phyloP scores from a whole-genome alignment of 2,888 invertebrate species.

The Athalia circularis region DNA sequence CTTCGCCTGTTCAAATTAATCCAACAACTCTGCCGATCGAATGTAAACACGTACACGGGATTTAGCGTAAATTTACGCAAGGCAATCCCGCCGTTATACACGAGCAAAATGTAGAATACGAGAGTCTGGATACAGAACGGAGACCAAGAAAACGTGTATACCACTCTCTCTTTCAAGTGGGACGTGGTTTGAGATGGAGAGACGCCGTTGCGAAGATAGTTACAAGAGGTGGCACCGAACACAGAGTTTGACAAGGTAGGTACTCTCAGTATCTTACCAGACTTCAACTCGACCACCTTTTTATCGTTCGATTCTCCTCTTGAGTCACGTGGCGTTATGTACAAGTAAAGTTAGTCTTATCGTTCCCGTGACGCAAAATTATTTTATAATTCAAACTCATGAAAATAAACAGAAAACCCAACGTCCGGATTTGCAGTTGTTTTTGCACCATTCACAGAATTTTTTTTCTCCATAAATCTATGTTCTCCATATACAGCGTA shows the following conservation, averaged over 20 bases:
- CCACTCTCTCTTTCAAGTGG: conserved; percentile 28
- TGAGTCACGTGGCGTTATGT: conserved; percentile 15
- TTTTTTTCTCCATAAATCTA: no score
- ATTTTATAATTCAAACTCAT: not conserved
- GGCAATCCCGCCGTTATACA: not conserved
- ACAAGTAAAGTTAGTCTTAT: no score
- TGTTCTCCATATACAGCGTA: no score
- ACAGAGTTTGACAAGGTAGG: conserved; percentile 9
- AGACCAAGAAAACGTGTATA: conserved; percentile 22
- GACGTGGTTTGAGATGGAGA: conserved; percentile 19
- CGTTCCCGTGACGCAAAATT: not conserved
- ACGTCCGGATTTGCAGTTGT: no score
- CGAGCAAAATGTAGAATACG: not conserved
- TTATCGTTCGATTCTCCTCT: conserved; percentile 18
- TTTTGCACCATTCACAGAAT: no score
- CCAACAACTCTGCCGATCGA: no score
- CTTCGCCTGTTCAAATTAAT: no score
- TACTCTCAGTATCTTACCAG: conserved; percentile 58
- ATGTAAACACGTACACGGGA: no score
- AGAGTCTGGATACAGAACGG: conserved; percentile 9
- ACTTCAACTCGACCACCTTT: conserved; percentile 51
- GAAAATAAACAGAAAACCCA: no score
- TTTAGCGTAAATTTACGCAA: no score
- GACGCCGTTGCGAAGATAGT: conserved; percentile 8
- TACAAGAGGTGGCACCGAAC: conserved; percentile 17